Evolutionary conservation across 2,888 invertebrate species (phyloP).

Genomic region (Holacanthella duospinosa): DNA sequence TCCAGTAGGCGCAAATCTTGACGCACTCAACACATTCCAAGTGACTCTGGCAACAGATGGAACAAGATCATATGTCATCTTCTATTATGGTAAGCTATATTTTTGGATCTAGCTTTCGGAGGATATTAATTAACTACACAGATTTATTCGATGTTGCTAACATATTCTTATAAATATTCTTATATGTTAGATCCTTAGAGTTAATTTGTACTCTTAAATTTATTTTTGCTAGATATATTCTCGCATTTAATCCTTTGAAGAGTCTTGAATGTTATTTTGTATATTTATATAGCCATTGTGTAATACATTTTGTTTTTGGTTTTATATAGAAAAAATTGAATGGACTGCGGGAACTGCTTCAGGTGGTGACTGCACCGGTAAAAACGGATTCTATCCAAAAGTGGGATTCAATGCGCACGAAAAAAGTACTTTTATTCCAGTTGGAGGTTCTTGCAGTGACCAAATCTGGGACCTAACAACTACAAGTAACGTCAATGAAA

Average conservation of each 20-base stretch:
- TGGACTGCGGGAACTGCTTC: not conserved
- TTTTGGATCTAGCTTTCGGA: not conserved
- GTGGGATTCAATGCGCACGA: not conserved
- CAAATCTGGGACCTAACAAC: not conserved
- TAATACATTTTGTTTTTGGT: not conserved
- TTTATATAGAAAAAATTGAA: not conserved
- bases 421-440: not conserved
- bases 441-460: not conserved
- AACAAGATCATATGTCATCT: conserved; percentile 19
- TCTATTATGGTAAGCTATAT: conserved; percentile 18
- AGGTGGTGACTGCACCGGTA: not conserved
- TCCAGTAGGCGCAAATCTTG: not conserved
- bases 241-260: no score
- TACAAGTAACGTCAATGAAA: not conserved
- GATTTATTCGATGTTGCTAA: no score
- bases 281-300: no score
- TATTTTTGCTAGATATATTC: no score
- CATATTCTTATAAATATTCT: no score
- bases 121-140: not conserved
- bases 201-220: no score
- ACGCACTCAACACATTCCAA: conserved; percentile 21
- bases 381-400: not conserved
- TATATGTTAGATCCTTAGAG: no score
- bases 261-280: no score
- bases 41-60: conserved; percentile 19